Evolutionary conservation across 2,797 vertebrate species (phyloP).

Genomic region (Cryptoprocta ferox): DNA sequence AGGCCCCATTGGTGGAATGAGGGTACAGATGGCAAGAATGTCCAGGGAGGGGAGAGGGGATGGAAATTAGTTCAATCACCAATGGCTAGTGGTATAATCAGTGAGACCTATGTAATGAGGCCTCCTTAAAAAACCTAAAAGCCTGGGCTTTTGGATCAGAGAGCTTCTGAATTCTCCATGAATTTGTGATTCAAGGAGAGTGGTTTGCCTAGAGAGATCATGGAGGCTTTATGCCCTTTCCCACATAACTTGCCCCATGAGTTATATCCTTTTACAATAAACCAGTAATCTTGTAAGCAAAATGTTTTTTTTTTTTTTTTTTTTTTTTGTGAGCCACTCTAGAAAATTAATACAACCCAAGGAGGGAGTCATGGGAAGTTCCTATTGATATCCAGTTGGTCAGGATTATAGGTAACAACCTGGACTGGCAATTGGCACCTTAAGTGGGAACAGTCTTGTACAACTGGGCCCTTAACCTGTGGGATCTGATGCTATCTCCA

Average conservation of each 20-base stretch:
- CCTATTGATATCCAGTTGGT: neutral
- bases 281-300: neutral
- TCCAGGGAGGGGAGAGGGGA: neutral
- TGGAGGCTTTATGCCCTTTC: neutral
- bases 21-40: neutral
- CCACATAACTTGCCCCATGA: neutral
- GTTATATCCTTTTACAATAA: neutral
- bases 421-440: neutral
- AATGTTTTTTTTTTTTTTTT: conserved; percentile 17
- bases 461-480: neutral
- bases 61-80: neutral
- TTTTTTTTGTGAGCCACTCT: neutral
- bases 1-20: neutral
- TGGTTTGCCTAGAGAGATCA: neutral
- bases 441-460: neutral
- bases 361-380: neutral
- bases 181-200: neutral
- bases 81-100: neutral
- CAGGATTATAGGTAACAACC: neutral
- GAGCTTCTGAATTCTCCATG: neutral
- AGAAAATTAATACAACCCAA: neutral
- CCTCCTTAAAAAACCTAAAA: neutral
- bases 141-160: neutral
- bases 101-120: neutral
- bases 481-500: neutral